phyloP scores from a whole-genome alignment of 2,113 vertebrate species.

The Clarias gariepinus region DNA sequence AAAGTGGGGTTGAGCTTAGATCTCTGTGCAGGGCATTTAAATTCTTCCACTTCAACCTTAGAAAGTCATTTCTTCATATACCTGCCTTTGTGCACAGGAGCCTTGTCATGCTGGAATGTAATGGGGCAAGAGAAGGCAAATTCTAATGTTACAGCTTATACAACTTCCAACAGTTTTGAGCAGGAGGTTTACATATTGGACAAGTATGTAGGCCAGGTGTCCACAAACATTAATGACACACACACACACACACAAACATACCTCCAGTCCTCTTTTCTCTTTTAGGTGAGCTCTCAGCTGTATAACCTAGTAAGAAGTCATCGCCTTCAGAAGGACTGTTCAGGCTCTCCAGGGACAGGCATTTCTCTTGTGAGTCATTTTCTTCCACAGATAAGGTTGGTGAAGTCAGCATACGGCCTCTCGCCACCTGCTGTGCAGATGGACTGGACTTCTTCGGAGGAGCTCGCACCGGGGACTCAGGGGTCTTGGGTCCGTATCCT shows the following conservation, averaged over 20 bases:
- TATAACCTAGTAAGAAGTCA: slow-evolving; percentile 26
- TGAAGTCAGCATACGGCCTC: not conserved
- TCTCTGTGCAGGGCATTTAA: no score
- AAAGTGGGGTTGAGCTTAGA: not conserved
- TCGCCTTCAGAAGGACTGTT: slow-evolving; percentile 1
- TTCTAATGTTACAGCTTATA: not conserved
- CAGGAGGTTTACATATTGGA: not conserved
- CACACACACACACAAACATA: slow-evolving; percentile 9
- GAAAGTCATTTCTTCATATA: not conserved
- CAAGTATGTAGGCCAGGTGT: not conserved
- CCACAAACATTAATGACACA: not conserved
- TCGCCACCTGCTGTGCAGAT: not conserved
- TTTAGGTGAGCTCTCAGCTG: slow-evolving; percentile 19
- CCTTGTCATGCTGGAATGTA: no score
- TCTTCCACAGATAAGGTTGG: slow-evolving; percentile 4
- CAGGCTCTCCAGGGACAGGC: slow-evolving; percentile 14
- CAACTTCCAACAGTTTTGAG: not conserved
- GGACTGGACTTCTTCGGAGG: not conserved
- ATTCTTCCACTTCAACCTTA: no score
- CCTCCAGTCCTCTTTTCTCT: slow-evolving; percentile 52
- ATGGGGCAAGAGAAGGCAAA: not conserved
- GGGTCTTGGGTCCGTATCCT: not conserved
- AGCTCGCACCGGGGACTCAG: not conserved
- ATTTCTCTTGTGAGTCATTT: slow-evolving; percentile 1
- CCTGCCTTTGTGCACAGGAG: no score